These are phyloP conservation scores for Isurus oxyrinchus DNA, from an alignment of 2,113 vertebrate species.

Conservation along the genomic window DNA sequence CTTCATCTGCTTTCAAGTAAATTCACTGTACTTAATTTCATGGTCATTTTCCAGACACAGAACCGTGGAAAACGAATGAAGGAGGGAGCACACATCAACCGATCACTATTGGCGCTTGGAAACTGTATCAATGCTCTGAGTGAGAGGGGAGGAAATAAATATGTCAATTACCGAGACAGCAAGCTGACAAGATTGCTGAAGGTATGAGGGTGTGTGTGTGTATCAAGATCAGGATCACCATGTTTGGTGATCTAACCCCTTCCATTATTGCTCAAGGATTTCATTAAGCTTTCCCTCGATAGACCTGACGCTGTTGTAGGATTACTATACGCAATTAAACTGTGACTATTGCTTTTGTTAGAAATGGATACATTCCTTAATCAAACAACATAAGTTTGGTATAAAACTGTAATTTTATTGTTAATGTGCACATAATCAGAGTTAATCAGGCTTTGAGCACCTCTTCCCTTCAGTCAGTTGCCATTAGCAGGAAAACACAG, in stretches of 20 bases:
- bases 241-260: not conserved
- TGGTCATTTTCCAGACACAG: slow-evolving; percentile 62
- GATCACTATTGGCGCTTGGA: slow-evolving; percentile 81
- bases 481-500: not conserved
- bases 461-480: not conserved
- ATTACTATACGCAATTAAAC: not conserved
- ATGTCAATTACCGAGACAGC: slow-evolving; percentile 88
- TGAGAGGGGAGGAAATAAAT: slow-evolving; percentile 66
- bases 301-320: not conserved
- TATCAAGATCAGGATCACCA: too few relatives aligned
- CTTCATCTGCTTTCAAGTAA: not conserved
- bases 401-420: not conserved
- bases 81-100: slow-evolving; percentile 89
- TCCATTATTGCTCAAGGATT: not conserved
- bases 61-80: slow-evolving; percentile 84
- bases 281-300: not conserved
- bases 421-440: not conserved
- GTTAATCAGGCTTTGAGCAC: not conserved
- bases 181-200: slow-evolving; percentile 86
- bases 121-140: slow-evolving; percentile 92
- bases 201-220: slow-evolving; percentile 51
- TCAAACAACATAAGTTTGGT: not conserved
- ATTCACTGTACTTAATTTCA: not conserved
- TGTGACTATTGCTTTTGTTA: too few relatives aligned
- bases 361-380: not conserved